Percentiles rank a stretch among this genome's conserved stretches.
phyloP scores from a whole-genome alignment of 2,797 vertebrate genomes.

The Hipposideros larvatus region DNA sequence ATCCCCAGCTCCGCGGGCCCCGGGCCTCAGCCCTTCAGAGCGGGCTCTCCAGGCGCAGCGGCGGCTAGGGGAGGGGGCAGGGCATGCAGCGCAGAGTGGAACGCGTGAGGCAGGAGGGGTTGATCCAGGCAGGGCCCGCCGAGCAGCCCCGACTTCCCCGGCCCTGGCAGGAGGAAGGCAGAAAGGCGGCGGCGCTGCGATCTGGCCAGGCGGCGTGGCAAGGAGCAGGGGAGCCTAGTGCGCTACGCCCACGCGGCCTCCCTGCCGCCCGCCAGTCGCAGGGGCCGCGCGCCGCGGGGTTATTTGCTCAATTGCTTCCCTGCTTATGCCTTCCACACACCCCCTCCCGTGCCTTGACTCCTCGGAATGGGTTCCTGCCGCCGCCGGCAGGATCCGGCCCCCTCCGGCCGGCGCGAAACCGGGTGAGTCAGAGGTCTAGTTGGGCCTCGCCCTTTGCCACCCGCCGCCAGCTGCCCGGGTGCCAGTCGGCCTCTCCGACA shows the following conservation, averaged over 20 bases:
- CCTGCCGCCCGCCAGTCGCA: not conserved
- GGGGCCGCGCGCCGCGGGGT: not conserved
- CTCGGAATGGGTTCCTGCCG: conserved; percentile 38
- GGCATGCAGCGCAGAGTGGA: not conserved
- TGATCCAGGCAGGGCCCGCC: not conserved
- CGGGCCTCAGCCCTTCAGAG: not conserved
- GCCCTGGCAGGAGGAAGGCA: not conserved
- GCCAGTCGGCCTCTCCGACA: not conserved
- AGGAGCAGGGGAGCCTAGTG: not conserved
- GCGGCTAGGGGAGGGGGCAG: not conserved
- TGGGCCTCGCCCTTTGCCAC: conserved; percentile 69
- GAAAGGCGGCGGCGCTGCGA: not conserved
- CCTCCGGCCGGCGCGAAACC: conserved; percentile 16
- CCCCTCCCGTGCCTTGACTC: not conserved
- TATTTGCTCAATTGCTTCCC: not conserved
- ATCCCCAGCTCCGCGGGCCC: not conserved
- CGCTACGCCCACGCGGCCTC: not conserved
- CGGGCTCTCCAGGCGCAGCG: not conserved
- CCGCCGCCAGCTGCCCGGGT: not conserved
- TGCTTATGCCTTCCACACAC: not conserved
- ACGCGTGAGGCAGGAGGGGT: not conserved
- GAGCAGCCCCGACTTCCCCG: not conserved
- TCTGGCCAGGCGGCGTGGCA: not conserved
- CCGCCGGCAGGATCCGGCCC: not conserved
- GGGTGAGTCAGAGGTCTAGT: conserved; percentile 76